phyloP scores from a whole-genome alignment of 2,888 invertebrate species.

The Coenonympha arcania region DNA sequence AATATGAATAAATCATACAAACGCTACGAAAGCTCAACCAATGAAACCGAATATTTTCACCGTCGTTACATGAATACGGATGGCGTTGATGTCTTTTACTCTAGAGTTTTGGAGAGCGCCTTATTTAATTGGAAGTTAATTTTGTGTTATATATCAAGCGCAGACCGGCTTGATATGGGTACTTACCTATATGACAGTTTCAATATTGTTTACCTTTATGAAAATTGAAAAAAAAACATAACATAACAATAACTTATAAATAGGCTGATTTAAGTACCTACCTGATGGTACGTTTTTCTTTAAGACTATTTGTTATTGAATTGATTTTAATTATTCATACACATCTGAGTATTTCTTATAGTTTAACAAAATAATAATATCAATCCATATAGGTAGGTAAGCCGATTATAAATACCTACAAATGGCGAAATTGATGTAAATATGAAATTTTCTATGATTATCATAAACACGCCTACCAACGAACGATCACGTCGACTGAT shows the following conservation, averaged over 20 bases:
- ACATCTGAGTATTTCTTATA: too few species aligned
- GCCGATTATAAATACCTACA: constrained; percentile 28
- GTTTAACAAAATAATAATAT: too few species aligned
- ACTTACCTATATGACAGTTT: too few species aligned
- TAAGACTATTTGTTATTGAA: too few species aligned
- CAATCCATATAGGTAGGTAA: too few species aligned
- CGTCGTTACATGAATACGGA: constrained; percentile 30
- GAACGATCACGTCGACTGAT: background rate
- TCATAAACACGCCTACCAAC: constrained; percentile 9
- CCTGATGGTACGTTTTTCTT: too few species aligned
- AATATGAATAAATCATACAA: constrained; percentile 2
- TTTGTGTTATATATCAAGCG: constrained; percentile 1
- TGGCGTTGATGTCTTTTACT: constrained; percentile 71
- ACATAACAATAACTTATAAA: too few species aligned
- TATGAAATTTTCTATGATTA: constrained; percentile 21
- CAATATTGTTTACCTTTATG: background rate
- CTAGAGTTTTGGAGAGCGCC: constrained; percentile 63
- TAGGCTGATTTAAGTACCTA: too few species aligned
- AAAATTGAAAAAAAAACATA: too few species aligned
- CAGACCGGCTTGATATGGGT: background rate
- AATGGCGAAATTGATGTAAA: constrained; percentile 28
- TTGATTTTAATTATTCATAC: too few species aligned
- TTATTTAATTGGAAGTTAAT: constrained; percentile 16
- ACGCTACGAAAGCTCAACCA: background rate
- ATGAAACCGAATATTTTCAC: constrained; percentile 8